Percentiles rank a stretch among this genome's conserved stretches.
Conservation (phyloP, 2,797 vertebrate genomes). For the Enteromius thamalakanensis region DNA sequence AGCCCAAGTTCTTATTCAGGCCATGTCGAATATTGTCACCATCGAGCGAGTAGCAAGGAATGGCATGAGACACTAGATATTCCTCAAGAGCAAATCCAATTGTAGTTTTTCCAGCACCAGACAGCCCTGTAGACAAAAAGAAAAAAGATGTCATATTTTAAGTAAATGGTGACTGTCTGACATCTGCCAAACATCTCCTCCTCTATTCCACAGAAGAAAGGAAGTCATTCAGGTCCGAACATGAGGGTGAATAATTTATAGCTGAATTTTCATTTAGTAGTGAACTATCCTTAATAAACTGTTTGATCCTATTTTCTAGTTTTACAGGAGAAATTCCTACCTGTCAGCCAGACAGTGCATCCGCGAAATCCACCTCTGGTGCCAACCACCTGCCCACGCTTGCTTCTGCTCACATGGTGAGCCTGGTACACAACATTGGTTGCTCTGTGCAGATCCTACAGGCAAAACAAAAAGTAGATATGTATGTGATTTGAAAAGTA, state of each 20-base stretch:
- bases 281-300: background rate
- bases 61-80: constrained; percentile 88
- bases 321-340: constrained; percentile 65
- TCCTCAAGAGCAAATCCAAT: constrained; percentile 96
- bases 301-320: background rate
- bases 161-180: background rate
- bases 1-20: constrained; percentile 94
- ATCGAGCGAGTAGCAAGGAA: constrained; percentile 96
- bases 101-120: constrained; percentile 96
- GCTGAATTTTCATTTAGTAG: background rate
- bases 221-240: background rate
- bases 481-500: background rate
- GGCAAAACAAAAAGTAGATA: background rate
- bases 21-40: constrained; percentile 96
- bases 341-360: constrained; percentile 97
- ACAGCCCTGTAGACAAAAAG: constrained; percentile 82
- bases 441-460: constrained; percentile 80
- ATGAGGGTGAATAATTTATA: background rate
- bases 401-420: constrained; percentile 93
- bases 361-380: constrained; percentile 93
- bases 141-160: background rate
- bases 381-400: constrained; percentile 93
- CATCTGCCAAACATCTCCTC: background rate
- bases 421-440: constrained; percentile 95
- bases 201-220: background rate